Base-by-base conservation (phyloP, 2,797 vertebrate species). In the Alca torda region DNA sequence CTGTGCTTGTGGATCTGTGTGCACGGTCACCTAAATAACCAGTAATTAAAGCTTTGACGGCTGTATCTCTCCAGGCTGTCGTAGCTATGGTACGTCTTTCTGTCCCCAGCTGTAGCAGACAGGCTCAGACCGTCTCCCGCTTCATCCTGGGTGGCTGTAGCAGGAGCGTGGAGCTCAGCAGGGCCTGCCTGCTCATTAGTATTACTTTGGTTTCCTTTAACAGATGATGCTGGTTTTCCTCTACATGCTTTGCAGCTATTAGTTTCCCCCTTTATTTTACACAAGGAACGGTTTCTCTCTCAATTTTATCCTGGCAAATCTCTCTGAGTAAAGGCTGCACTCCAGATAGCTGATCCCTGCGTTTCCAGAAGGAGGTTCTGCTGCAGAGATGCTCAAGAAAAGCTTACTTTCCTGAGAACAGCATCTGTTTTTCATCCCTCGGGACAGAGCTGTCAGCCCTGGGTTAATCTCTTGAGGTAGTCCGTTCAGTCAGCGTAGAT, bases 1-100 rank as follows among this genome's bases (percentile, higher is more conserved):
- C 53, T 50, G 1, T 1, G 1, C 39, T 20, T 4, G 0, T 26
- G 63, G 17, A 2, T 41, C 59, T 68, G 13, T 54, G 56, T 78
- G 25, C 11, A 3, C 0, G 3, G 13, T n/a, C 68, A 35, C 15
- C 35, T 39, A n/a, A 69, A 6, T 11, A 20, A 50, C 35, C 39
- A 45, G 57, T 17, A 70, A 6, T 9, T 43, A 10, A 51, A 89
- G 77, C 65, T 70, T 25, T 72, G 48, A 21, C 59, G 82, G 53
- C 65, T 53, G 19, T 16, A 1, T 21, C 46, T 45, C 13, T 39
- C 37, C 2, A 1, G 39, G 26, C 75, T 64, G 25, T 59, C 35
- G 31, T 16, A 35, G 46, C 78, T 63, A 4, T 14, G 30, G 5
- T 16, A 4, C n/a, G 13, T 41, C 53, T 83, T 57, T 26, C 54